Evolutionary conservation across 2,888 invertebrate genomes (phyloP), one percentile per base, ranked within the genome.

Genomic region (Meteorus cinctellus): DNA sequence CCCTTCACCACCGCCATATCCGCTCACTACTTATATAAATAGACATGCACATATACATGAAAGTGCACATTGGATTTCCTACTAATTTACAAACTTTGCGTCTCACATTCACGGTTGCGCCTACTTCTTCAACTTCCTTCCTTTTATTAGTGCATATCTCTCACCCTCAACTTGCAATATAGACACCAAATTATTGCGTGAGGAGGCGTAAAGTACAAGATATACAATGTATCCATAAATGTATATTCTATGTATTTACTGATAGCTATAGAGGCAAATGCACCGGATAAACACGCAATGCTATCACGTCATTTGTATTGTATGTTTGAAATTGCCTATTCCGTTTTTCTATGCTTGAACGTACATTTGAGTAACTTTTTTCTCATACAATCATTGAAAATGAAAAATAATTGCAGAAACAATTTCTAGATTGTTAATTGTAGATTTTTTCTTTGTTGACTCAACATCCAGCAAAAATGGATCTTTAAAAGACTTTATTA

Each of bases 21-120:
- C 63, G 34, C 34, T 10, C 14, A 1, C 31, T 16, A 45, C 34
- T 29, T 29, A 19, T 12, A 34, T 16, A 55, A 27, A 19, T 24
- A 31, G 6, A 51, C 8, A 68, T 68, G 5, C 16, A 68, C 12
- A 66, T 66, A 41, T 68, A 51, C 48, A 45, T 68, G 27, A n/a
- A 67, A n/a, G 67, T 29, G 31, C 31, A 48, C 36, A 29, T 55
- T 68, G 68, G 29, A 68, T 68, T 24, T 31, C 51, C 34, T 51
- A 51, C 34, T 68, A 48, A 68, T 66, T 66, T 66, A 66, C 41
- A 10, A 36, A 41, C 8, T 36, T 24, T 66, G 41, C 19, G 41
- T 24, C 41, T n/a, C 27, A 27, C 66, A 5, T 66, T 66, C 36
- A 14, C 19, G 36, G 41, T 36, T 66, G 41, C 63, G 6, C 19